Conservation (phyloP, 2,113 vertebrate species). For the Myotis davidii region DNA sequence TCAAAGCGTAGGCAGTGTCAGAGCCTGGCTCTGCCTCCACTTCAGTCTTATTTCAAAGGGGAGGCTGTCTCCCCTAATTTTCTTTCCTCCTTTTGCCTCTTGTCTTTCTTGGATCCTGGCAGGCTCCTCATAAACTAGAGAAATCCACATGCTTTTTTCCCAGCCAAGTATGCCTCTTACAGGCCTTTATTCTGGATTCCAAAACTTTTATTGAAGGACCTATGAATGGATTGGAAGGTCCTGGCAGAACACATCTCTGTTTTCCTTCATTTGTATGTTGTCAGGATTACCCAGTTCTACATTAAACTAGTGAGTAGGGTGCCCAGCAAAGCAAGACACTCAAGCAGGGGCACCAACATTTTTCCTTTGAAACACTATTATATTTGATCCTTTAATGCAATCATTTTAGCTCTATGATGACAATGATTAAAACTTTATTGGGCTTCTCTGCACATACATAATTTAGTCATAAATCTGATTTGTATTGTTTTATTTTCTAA, state of each 20-base stretch:
- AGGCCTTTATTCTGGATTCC: background rate
- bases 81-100: background rate
- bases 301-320: background rate
- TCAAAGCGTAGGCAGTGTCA: background rate
- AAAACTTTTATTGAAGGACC: background rate
- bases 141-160: background rate
- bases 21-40: background rate
- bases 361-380: background rate
- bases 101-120: background rate
- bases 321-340: background rate
- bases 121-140: background rate
- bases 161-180: background rate
- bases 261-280: conserved; percentile 30
- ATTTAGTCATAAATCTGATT: conserved; percentile 20
- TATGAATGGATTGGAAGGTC: background rate
- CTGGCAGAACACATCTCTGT: background rate
- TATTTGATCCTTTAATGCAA: background rate
- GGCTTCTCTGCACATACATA: background rate
- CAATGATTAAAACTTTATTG: background rate
- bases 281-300: background rate
- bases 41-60: background rate
- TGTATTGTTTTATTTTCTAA: background rate
- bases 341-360: background rate
- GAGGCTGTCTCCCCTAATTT: background rate
- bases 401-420: background rate